A percentile compares a stretch with the other conserved stretches of the same genome.
phyloP scores from a whole-genome alignment of 2,113 vertebrate genomes.

The Gila orcuttii region DNA sequence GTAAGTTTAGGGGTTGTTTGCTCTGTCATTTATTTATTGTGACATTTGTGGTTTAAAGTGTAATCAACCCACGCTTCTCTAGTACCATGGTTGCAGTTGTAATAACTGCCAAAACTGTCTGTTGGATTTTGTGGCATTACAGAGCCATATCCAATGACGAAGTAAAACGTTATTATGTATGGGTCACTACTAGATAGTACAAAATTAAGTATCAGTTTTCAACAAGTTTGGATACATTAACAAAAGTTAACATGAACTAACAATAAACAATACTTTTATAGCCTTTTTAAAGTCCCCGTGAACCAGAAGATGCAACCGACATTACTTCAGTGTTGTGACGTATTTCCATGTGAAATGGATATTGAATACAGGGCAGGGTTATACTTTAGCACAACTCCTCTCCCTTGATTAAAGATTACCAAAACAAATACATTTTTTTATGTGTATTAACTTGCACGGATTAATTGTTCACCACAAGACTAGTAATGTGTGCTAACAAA shows the following conservation, averaged over 20 bases:
- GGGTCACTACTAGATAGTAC: neutral
- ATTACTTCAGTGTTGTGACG: too few relatives aligned
- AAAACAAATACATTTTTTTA: too few relatives aligned
- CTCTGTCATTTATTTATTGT: neutral
- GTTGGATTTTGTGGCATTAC: neutral
- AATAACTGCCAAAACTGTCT: neutral
- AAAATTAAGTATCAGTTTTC: neutral
- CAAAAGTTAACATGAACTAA: neutral
- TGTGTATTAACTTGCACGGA: too few relatives aligned
- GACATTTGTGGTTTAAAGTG: neutral
- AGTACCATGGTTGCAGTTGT: too few relatives aligned
- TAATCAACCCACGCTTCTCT: neutral
- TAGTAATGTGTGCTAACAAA: too few relatives aligned
- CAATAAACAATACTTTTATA: neutral
- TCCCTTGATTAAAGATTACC: too few relatives aligned
- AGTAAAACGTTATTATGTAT: neutral
- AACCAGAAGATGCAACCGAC: too few relatives aligned
- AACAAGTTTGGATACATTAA: neutral
- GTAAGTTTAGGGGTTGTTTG: neutral
- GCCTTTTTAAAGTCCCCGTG: neutral
- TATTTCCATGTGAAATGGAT: too few relatives aligned
- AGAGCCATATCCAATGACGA: neutral
- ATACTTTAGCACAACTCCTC: too few relatives aligned
- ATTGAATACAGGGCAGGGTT: too few relatives aligned
- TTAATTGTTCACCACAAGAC: too few relatives aligned